A percentile compares a stretch with the other conserved stretches of the same genome.
Evolutionary conservation across 2,797 vertebrate species (phyloP).

Genomic region (Dromococcyx pavoninus): DNA sequence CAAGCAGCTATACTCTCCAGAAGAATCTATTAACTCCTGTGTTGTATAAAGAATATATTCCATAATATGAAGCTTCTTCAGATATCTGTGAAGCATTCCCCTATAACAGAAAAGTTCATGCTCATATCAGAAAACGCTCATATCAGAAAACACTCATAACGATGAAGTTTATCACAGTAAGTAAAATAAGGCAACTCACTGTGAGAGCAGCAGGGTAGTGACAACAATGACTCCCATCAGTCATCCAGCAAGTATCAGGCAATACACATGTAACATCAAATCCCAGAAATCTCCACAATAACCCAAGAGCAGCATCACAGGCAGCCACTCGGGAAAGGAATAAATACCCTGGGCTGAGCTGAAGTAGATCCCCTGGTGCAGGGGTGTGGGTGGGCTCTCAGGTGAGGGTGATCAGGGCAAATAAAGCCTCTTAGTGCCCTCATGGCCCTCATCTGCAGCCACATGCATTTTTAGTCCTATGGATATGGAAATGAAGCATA

Average conservation of each 20-base stretch:
- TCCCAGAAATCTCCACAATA: background rate
- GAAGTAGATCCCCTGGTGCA: background rate
- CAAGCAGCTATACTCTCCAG: background rate
- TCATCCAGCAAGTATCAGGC: rapidly evolving
- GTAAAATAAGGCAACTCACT: background rate
- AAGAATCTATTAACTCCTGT: rapidly evolving
- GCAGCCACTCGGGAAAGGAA: rapidly evolving
- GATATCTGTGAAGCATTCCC: background rate
- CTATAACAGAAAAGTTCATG: background rate
- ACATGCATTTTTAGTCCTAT: background rate
- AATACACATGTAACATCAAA: rapidly evolving
- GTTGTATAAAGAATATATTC: background rate
- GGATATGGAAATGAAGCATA: rapidly evolving
- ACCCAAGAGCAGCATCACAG: rapidly evolving
- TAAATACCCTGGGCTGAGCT: rapidly evolving
- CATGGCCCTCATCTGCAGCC: background rate
- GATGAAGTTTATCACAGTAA: rapidly evolving
- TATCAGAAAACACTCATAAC: rapidly evolving
- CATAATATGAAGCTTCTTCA: rapidly evolving
- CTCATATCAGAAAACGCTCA: no score
- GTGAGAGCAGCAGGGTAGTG: background rate
- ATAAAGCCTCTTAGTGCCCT: background rate
- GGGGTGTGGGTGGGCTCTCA: background rate
- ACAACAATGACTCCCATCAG: background rate
- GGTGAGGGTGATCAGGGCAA: background rate